Evolutionary conservation across 2,888 invertebrate species (phyloP), one percentile per base, ranked within the genome.

Genomic region (Maniola hyperantus): DNA sequence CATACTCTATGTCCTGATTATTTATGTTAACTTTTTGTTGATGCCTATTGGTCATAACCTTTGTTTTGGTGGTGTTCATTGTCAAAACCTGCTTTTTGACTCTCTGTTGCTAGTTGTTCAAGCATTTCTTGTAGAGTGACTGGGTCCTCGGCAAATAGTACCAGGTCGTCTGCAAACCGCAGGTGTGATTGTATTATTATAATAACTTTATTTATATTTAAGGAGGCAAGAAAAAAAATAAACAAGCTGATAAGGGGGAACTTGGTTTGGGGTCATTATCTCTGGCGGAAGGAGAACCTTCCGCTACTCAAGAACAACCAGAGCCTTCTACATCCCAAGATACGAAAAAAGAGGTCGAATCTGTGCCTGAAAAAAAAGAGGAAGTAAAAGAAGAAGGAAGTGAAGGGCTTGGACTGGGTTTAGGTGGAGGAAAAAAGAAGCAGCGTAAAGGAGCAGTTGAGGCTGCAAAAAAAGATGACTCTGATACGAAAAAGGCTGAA

Each of bases 211-310:
- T n/a, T n/a, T 39, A 57, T 26, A 11, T 65, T 60, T 68, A 64
- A 71, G 64, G 69, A 76, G 78, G 78, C n/a, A 80, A 79, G 67
- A 80, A 80, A 54, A 80, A 79, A 57, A 77, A 69, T 34, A 75
- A 73, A 64, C 69, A 70, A 54, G 72, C 66, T 20, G 67, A 50
- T 5, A 66, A 69, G 26, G 64, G 54, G n/a, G 68, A 66, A 42
- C 10, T 46, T n/a, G 68, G 36, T 18, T 8, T 64, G 34, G 65
- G 63, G 46, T 33, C 67, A 4, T 33, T 63, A 48, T 58, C 69
- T 20, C 1, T 58, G 13, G 58, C 20, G 46, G 71, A 67, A 8
- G 64, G 26, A 39, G 60, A 63, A 42, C 64, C 71, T 7, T 34
- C 67, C 36, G 63, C 54, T 20, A 8, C 15, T 20, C 39, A 39